Conservation (phyloP, 2,797 vertebrate species). For the Lacerta bilineata region DNA sequence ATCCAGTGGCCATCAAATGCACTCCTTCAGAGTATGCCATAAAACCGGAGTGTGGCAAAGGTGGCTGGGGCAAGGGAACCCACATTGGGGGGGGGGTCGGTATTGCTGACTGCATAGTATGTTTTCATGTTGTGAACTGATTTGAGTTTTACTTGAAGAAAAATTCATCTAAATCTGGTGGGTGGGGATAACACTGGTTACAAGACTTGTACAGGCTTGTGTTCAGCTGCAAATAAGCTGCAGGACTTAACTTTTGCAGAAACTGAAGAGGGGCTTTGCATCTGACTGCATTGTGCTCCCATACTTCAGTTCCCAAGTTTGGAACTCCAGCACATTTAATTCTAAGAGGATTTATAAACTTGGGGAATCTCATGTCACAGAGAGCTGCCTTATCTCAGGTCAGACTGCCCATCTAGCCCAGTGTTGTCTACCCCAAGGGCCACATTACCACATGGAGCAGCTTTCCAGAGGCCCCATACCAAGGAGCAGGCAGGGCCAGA, state of each 20-base stretch:
- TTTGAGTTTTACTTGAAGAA: constrained; percentile 9
- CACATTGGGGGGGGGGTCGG: no score
- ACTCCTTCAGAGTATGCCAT: no score
- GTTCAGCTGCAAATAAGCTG: neutral
- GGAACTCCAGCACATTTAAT: neutral
- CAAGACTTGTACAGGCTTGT: neutral
- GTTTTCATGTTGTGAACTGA: neutral
- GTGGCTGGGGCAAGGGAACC: neutral
- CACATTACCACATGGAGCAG: no score
- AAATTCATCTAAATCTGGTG: neutral
- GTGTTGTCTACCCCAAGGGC: no score
- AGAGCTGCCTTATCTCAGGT: neutral
- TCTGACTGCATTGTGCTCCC: neutral
- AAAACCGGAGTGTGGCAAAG: no score
- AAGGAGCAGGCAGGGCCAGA: no score
- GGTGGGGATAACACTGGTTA: no score
- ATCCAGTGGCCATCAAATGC: no score
- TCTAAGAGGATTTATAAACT: neutral
- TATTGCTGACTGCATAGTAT: neutral
- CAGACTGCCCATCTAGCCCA: neutral
- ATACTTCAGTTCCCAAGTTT: neutral
- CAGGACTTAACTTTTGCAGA: neutral
- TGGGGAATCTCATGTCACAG: neutral
- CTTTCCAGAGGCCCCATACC: no score
- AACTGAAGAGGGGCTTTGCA: neutral